Evolutionary conservation across 2,888 invertebrate genomes (phyloP), one percentile per base, ranked within the genome.

Genomic region (Criorhina ranunculi): DNA sequence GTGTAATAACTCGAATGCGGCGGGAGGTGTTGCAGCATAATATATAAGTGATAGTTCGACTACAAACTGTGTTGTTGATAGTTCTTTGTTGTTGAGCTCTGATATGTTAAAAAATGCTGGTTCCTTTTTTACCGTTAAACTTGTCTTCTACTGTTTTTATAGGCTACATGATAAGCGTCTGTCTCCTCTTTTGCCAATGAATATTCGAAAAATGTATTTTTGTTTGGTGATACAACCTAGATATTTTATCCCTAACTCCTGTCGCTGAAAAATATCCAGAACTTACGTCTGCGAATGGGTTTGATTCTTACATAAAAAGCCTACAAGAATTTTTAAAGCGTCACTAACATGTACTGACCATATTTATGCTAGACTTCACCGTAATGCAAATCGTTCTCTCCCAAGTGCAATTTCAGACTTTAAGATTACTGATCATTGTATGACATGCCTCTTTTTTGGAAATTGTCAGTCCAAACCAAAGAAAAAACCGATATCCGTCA

Each of bases 161-260:
- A 69, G 57, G 29, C 40, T 69, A 8, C 35, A 59, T 24, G 33
- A 24, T 24, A 24, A 24, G 24, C 49, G 24, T 57, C 17, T 67
- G 0, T 24, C 24, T n/a, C 29, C 31, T 17, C 46, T n/a, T n/a
- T 70, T 19, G 9, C 17, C 31, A 8, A 9, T 19, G 31, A 57
- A 35, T 11, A 9, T 40, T 37, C 57, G 5, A 57, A 35, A n/a
- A 72, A 72, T 19, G 8, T 72, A n/a, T 72, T 60, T 19, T 12
- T 72, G n/a, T 2, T 72, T 3, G 51, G 72, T n/a, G 60, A 72
- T 46, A 69, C 57, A 55, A 67, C 35, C 37, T 72, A 51, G 70
- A 72, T n/a, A n/a, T n/a, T n/a, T n/a, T 37, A 19, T 35, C 60
- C 8, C 42, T 60, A n/a, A 9, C 60, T 9, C 17, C 29, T 7